Conservation (phyloP, 2,797 vertebrate genomes). For the Urophycis tenuis region DNA sequence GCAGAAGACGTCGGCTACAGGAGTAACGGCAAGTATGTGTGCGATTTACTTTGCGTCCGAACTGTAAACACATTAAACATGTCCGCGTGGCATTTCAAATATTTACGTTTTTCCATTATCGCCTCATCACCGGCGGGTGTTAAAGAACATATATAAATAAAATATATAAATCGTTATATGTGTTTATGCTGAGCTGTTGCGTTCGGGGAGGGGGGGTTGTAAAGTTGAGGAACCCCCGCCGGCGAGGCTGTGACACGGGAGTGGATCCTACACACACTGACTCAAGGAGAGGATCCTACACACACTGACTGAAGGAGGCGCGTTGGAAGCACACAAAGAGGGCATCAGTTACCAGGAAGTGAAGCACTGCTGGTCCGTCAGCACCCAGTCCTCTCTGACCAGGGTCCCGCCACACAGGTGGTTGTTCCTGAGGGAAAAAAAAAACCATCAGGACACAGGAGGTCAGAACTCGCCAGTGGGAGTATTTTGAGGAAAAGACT, state of each 20-base stretch:
- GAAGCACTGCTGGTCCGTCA: slow-evolving; percentile 94
- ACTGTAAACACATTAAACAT: not conserved
- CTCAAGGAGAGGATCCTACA: not conserved
- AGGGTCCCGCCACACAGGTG: slow-evolving; percentile 93
- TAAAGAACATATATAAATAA: not conserved
- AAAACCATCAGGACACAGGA: not conserved
- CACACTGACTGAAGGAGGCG: not conserved
- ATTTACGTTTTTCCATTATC: not conserved
- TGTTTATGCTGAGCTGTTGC: not conserved
- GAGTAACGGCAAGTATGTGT: not conserved
- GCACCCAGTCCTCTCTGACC: slow-evolving; percentile 92
- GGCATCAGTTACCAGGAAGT: slow-evolving; percentile 76
- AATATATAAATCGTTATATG: not conserved
- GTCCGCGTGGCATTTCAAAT: not conserved
- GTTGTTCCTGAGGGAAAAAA: slow-evolving; percentile 68
- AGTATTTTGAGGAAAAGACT: not conserved
- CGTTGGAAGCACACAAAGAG: not conserved
- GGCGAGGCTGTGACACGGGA: not conserved
- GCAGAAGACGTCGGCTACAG: not conserved
- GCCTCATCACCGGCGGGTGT: too few relatives aligned
- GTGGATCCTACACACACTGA: not conserved
- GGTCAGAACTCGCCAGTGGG: not conserved
- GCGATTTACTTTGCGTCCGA: not conserved
- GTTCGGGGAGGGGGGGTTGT: not conserved
- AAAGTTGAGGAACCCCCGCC: not conserved